Conservation (phyloP, 2,113 vertebrate species). For the Epinephelus lanceolatus region DNA sequence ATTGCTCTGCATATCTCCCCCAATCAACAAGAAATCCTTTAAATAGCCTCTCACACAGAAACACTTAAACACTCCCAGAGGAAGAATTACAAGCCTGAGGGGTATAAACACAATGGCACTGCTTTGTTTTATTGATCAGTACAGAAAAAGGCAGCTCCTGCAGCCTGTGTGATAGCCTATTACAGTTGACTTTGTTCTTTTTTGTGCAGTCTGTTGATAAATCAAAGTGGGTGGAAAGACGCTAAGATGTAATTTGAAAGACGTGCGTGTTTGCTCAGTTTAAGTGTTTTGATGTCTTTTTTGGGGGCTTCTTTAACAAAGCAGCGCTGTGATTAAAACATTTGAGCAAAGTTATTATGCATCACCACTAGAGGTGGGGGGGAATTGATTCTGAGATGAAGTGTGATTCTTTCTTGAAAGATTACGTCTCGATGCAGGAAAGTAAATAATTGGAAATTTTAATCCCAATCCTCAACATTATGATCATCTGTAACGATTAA, state of each 20-base stretch:
- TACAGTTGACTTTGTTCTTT: conserved; percentile 9
- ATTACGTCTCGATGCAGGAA: too few relatives aligned
- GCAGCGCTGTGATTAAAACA: conserved; percentile 1
- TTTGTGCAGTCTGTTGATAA: conserved; percentile 19
- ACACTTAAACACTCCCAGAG: conserved; percentile 24
- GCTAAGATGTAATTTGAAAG: background rate
- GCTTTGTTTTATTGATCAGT: conserved; percentile 49
- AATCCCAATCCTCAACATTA: too few relatives aligned
- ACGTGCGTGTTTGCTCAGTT: background rate
- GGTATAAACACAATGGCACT: conserved; percentile 13
- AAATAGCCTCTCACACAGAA: conserved; percentile 8
- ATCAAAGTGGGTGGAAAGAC: conserved; percentile 25
- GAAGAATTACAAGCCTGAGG: conserved; percentile 18
- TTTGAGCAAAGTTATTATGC: too few relatives aligned
- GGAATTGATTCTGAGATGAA: too few relatives aligned
- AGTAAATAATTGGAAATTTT: too few relatives aligned
- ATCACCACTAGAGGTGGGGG: too few relatives aligned
- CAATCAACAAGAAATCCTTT: conserved; percentile 4
- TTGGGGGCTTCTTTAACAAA: background rate
- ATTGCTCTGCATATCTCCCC: background rate
- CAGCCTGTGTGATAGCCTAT: background rate
- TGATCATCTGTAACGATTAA: too few relatives aligned
- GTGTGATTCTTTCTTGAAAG: too few relatives aligned
- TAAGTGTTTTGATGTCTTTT: background rate
- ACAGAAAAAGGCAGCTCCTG: background rate